Conservation (phyloP, 2,888 invertebrate species). For the Ectobius pallidus region DNA sequence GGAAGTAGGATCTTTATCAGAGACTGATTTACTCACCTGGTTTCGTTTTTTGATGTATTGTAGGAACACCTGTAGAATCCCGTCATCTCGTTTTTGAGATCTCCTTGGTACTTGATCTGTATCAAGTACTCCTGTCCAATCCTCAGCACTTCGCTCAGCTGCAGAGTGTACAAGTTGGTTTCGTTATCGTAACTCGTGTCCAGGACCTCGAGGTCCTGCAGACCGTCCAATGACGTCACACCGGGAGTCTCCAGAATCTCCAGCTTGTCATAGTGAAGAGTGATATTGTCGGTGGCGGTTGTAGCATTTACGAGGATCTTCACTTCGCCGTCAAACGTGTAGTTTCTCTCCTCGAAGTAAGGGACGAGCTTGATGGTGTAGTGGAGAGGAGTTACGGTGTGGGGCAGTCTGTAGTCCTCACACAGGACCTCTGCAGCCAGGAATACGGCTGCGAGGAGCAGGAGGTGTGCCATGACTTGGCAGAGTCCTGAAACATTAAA, state of each 20-base stretch:
- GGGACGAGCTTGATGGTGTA: slow-evolving; percentile 37
- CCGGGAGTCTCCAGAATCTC: neutral
- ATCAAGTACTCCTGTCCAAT: slow-evolving; percentile 57
- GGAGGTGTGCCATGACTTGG: too few relatives aligned
- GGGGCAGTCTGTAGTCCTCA: slow-evolving; percentile 32
- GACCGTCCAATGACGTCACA: neutral
- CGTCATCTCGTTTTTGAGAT: slow-evolving; percentile 61
- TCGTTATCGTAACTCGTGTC: slow-evolving; percentile 49
- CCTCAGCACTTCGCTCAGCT: slow-evolving; percentile 51
- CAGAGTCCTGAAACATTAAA: too few relatives aligned
- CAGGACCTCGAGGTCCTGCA: neutral
- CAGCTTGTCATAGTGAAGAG: slow-evolving; percentile 23
- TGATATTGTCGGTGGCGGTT: neutral
- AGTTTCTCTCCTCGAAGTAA: slow-evolving; percentile 30
- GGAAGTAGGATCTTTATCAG: too few relatives aligned
- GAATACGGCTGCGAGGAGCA: too few relatives aligned
- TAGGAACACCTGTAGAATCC: slow-evolving; percentile 61
- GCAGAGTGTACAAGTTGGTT: slow-evolving; percentile 61
- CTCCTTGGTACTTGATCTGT: slow-evolving; percentile 62
- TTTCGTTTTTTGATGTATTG: slow-evolving; percentile 46
- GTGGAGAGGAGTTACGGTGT: slow-evolving; percentile 23
- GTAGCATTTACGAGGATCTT: neutral
- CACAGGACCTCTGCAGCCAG: too few relatives aligned
- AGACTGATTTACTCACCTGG: slow-evolving; percentile 48
- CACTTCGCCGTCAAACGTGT: slow-evolving; percentile 4